phyloP scores from a whole-genome alignment of 2,888 invertebrate genomes.

The Disparrhopalites patrizii region DNA sequence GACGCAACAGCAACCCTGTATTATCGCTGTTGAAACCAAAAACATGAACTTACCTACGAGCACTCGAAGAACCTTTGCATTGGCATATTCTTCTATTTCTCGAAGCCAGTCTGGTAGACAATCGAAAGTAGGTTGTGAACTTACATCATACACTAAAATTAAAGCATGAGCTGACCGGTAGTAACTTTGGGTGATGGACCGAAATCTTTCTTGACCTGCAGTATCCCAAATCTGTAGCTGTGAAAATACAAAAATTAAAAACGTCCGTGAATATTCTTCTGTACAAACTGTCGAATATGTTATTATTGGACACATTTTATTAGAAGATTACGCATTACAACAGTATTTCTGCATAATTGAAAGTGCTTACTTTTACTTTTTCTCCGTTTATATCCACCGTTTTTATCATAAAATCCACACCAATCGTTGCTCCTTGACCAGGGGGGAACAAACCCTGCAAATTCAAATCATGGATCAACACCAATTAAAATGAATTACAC shows the following conservation, averaged over 20 bases:
- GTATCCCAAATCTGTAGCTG: conserved; percentile 99
- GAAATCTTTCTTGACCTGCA: conserved; percentile 70
- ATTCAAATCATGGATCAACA: not conserved
- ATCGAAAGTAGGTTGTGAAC: conserved; percentile 96
- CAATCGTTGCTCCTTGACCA: conserved; percentile 97
- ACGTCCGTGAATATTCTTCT: too few relatives aligned
- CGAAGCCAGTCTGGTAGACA: conserved; percentile 94
- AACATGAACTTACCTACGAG: conserved; percentile 72
- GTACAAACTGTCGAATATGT: too few relatives aligned
- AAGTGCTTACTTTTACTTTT: conserved; percentile 78
- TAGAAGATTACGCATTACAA: not conserved
- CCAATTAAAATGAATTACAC: not conserved
- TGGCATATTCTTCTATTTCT: conserved; percentile 97
- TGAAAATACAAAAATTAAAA: conserved; percentile 48
- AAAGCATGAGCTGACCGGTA: conserved; percentile 95
- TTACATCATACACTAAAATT: conserved; percentile 94
- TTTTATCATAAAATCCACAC: conserved; percentile 99
- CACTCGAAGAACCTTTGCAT: conserved; percentile 87
- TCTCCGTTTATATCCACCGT: conserved; percentile 95
- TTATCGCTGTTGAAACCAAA: too few relatives aligned
- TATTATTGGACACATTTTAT: not conserved
- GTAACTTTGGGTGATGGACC: conserved; percentile 97
- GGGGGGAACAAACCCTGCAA: conserved; percentile 87
- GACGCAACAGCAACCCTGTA: too few relatives aligned
- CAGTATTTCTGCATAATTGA: not conserved